Base-by-base conservation (phyloP, 2,113 vertebrate species). In the Ahaetulla prasina region DNA sequence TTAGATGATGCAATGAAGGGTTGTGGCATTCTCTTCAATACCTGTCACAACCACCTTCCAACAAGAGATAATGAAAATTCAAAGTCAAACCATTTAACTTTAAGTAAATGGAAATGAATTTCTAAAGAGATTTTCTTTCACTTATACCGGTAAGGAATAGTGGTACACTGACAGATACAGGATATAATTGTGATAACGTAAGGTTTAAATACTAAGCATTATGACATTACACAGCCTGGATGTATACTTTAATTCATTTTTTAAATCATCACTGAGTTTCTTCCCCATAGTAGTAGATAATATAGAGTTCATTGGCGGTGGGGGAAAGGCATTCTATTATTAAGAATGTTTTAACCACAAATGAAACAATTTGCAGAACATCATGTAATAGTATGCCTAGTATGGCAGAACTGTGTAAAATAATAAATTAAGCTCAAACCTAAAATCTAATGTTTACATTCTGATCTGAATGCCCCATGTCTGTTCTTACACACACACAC, bases 51-150 rank as follows among this genome's bases (percentile, higher is more conserved):
- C 94, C 93, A 96, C 92, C 91, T 97, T 96, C 96, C 95, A 95
- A 96, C 94, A 96, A 94, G 92, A 96, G 96, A 96, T 95, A 96
- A 97, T 96, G 94, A 97, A 97, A 97, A 97, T 94, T 96, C 96
- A 94, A 97, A 97, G 95, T 96, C 95, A 97, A 97, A 97, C 95
- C 95, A 96, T 96, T 98, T 97, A 97, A 95, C 96, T 96, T 94
- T 96, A 97, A 96, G 95, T 96, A 97, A 95, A 97, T 96, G 96
- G 95, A 97, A 97, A 97, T 96, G 95, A 96, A 97, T 96, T 96
- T 97, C 92, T 91, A 97, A 95, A 96, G 90, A 95, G 92, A 93
- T 94, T 94, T 96, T 96, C 97, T 97, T 96, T 96, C 96, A 96
- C 89, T 92, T 92, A 93, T 90, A 92, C 96, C 93, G 94, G 94